Conservation (phyloP, 2,888 invertebrate species). For the Dicyrtoma fusca region DNA sequence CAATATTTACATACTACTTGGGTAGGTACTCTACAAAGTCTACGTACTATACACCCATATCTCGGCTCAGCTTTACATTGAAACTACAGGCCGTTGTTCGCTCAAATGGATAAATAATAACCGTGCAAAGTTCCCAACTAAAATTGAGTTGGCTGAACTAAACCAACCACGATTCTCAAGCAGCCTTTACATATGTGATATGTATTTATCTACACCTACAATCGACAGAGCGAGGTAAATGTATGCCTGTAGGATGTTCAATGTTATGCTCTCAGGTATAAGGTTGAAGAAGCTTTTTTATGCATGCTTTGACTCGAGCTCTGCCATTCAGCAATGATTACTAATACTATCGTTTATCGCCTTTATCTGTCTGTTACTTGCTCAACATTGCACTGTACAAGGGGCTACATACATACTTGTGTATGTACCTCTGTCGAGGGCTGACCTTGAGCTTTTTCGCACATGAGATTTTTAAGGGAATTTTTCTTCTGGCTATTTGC, state of each 20-base stretch:
- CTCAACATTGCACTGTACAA: too few species aligned
- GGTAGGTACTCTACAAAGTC: too few species aligned
- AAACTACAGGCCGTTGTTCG: slow-evolving; percentile 10
- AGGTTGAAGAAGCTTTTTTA: slow-evolving; percentile 14
- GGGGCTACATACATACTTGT: neutral
- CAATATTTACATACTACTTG: too few species aligned
- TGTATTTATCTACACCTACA: too few species aligned
- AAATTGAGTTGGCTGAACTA: too few species aligned
- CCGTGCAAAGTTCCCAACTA: too few species aligned
- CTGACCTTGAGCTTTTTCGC: slow-evolving; percentile 55
- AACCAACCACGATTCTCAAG: too few species aligned
- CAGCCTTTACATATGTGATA: too few species aligned
- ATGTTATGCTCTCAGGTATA: neutral
- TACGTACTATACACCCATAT: too few species aligned
- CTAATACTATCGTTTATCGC: slow-evolving; percentile 10
- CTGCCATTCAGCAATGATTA: neutral
- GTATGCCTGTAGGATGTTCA: slow-evolving; percentile 10
- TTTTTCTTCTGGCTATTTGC: slow-evolving; percentile 26
- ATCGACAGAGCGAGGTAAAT: neutral
- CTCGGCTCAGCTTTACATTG: neutral
- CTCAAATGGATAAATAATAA: neutral
- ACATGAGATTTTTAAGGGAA: slow-evolving; percentile 44
- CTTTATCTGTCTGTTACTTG: neutral
- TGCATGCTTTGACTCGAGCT: neutral
- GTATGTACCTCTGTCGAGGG: slow-evolving; percentile 11